Base-by-base conservation (phyloP, 2,113 vertebrate species). In the Bagarius yarrelli region DNA sequence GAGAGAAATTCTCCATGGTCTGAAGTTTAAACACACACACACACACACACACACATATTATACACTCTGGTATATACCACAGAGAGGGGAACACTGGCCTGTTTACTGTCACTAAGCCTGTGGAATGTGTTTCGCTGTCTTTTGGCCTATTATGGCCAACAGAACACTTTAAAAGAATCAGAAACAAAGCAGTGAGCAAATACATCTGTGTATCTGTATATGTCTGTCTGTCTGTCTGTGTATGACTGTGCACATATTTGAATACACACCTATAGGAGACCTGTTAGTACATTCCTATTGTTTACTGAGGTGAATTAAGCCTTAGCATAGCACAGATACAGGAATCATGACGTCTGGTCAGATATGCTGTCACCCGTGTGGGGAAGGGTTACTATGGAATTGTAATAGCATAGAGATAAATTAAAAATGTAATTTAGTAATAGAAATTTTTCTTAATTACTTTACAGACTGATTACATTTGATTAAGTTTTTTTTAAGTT, bases 71-170 rank as follows among this genome's bases (percentile, higher is more conserved):
- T 27, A 75, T 27, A 75, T 77, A 71, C 63, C 81, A 44, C 73
- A 27, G 18, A 32, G 55, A n/a, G 53, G 34, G 66, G 12, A 16
- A 59, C 5, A 23, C 25, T 75, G 67, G 64, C 83, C 83, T 82
- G 73, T 77, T 84, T 71, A 79, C 59, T 84, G 81, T 82, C 85
- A 79, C 27, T 80, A 40, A 57, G 71, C 36, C n/a, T 27, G 56
- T 61, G 66, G 79, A 83, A 85, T 81, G 79, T 16, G 30, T 34
- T 56, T 76, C 34, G 30, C 50, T 81, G 36, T 59, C 64, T 85
- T 67, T 70, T 83, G 76, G 70, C 81, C 83, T 81, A 83, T 87
- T 87, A 83, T 79, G 83, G 81, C 81, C 40, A 81, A 81, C 72
- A 78, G 40, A 53, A 81, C 69, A 60, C 34, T 59, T n/a, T 16